Base-by-base conservation (phyloP, 1,140 invertebrate species). In the Heliothis virescens region DNA sequence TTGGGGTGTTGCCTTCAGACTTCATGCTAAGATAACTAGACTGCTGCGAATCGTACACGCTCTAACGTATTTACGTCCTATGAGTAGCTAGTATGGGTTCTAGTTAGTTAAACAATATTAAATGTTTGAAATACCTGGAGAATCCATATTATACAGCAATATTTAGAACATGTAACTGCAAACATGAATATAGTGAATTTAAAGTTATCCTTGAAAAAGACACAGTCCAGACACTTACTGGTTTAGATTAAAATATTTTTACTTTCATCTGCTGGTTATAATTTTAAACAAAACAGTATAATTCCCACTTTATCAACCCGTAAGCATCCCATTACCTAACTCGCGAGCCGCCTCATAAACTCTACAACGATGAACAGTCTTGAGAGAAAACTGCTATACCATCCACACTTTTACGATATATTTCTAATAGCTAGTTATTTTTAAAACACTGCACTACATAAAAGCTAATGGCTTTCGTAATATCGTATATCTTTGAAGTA, bases 401-500 rank as follows among this genome's bases (percentile, higher is more conserved):
- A 29, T 41, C 15, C 62, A 41, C 15, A 3, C 1, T 63, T 63
- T 63, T 16, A 63, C 62, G 34, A 63, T 15, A 63, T 41, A 63
- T 63, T 63, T 63, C 62, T 11, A 63, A 63, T 73, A 57, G 53
- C 16, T 73, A 73, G 53, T 41, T 73, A 73, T 59, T 73, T 73
- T 73, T 47, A 29, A 59, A 73, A 74, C 34, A 59, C 29, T 74
- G 55, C 26, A 71, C 41, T 41, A 59, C 55, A 59, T 80, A 72
- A 75, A 74, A 76, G 73, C 55, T 81, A 75, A 83, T 82, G 76
- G 82, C 62, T 62, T 55, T 50, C 53, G 85, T 60, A 82, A 83
- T 82, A 83, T 79, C 63, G 79, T 83, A 84, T 84, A 90, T 89
- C 85, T 84, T 72, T 81, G 76, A 86, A 88, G 89, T 41, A 9